Evolutionary conservation across 2,113 vertebrate species (phyloP).

Genomic region (Platysternon megacephalum): DNA sequence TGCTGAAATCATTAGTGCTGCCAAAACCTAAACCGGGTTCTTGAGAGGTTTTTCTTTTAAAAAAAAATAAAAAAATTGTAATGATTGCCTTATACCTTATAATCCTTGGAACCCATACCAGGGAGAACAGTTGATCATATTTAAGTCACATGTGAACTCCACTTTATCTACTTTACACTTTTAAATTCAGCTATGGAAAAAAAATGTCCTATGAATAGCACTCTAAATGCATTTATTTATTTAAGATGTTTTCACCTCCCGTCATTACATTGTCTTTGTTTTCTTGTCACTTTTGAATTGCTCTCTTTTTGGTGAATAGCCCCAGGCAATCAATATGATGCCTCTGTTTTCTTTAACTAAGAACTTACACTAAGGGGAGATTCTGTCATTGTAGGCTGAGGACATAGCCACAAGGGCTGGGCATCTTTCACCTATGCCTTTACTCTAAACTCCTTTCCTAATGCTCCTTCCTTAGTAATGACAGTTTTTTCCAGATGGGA

Average conservation of each 20-base stretch:
- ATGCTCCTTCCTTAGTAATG: background rate
- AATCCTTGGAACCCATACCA: background rate
- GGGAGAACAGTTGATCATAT: background rate
- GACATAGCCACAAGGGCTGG: background rate
- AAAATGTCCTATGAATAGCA: background rate
- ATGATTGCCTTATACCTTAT: background rate
- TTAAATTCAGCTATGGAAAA: background rate
- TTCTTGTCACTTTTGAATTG: background rate
- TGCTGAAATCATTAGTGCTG: background rate
- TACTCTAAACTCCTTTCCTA: constrained; percentile 3
- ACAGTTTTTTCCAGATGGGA: background rate
- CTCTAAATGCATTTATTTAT: background rate
- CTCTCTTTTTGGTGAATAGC: background rate
- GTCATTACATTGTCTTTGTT: background rate
- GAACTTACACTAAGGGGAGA: rapidly evolving
- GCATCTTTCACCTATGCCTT: background rate
- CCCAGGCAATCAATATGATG: background rate
- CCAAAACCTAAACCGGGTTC: background rate
- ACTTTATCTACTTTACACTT: background rate
- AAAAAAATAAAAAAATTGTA: background rate
- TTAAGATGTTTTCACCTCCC: background rate
- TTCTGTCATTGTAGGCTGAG: background rate
- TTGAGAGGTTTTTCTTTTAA: background rate
- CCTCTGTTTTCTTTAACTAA: background rate
- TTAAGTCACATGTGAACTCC: background rate